phyloP scores from a whole-genome alignment of 2,113 vertebrate genomes.

The Eudyptes chrysolophus region DNA sequence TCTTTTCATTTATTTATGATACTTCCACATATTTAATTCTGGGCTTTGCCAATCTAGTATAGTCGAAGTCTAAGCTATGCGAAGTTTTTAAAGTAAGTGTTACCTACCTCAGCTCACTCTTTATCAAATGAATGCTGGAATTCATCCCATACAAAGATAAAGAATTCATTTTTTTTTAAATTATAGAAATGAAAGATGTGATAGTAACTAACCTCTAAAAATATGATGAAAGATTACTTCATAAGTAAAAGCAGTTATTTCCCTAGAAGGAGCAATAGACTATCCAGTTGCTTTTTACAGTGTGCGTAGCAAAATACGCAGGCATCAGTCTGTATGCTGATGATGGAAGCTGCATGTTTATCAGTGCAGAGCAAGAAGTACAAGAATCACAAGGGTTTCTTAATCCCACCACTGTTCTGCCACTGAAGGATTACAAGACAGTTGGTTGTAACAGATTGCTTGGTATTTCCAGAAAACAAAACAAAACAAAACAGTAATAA shows the following conservation, averaged over 20 bases:
- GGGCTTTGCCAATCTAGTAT: background rate
- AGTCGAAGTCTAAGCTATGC: background rate
- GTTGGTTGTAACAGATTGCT: constrained; percentile 50
- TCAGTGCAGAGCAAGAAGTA: constrained; percentile 28
- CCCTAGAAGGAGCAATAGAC: background rate
- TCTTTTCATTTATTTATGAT: constrained; percentile 60
- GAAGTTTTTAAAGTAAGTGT: constrained; percentile 30
- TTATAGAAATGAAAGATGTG: background rate
- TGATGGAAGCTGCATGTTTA: constrained; percentile 20
- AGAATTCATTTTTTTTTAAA: background rate
- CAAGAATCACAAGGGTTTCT: constrained; percentile 8
- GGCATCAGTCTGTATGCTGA: background rate
- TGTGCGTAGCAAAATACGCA: background rate
- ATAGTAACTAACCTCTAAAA: constrained; percentile 1
- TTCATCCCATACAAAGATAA: background rate
- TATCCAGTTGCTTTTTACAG: background rate
- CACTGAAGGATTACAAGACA: constrained; percentile 36
- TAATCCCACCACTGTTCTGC: constrained; percentile 50
- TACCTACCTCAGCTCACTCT: background rate
- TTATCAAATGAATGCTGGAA: background rate
- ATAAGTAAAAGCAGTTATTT: background rate
- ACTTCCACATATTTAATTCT: constrained; percentile 56
- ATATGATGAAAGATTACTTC: background rate
- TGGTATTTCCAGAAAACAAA: constrained; percentile 15
- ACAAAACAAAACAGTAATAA: background rate